These are phyloP conservation scores for Syritta pipiens DNA, from an alignment of 2,888 invertebrate genomes.

Conservation along the genomic window DNA sequence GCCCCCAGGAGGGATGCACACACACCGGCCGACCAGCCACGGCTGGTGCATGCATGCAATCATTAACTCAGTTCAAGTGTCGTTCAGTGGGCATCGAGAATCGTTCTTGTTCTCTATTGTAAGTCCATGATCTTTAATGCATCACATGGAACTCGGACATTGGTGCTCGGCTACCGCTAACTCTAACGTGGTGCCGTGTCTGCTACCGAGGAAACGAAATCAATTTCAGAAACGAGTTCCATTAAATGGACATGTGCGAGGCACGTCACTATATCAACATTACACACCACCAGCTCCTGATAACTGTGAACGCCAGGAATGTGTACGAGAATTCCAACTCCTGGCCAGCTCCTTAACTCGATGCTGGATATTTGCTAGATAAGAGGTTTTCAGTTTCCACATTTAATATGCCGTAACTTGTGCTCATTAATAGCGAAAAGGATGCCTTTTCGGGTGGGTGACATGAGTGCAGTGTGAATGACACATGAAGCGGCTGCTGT, in stretches of 20 bases:
- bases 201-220: constrained; percentile 41
- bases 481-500: constrained; percentile 11
- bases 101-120: constrained; percentile 54
- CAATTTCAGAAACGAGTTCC: constrained; percentile 60
- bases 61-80: constrained; percentile 63
- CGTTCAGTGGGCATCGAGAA: constrained; percentile 44
- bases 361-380: constrained; percentile 23
- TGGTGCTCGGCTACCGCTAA: not conserved
- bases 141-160: constrained; percentile 44
- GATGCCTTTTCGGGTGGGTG: constrained; percentile 30
- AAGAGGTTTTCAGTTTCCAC: constrained; percentile 28
- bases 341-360: not conserved
- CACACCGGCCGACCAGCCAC: not conserved
- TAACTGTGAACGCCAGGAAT: constrained; percentile 56
- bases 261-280: constrained; percentile 56
- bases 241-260: constrained; percentile 61
- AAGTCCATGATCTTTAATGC: constrained; percentile 61
- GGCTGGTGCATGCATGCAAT: constrained; percentile 45
- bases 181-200: constrained; percentile 21
- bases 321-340: constrained; percentile 39
- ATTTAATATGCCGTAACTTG: constrained; percentile 29
- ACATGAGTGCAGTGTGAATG: constrained; percentile 16
- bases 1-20: constrained; percentile 19
- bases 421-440: constrained; percentile 39
- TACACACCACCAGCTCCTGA: constrained; percentile 53